Conservation (phyloP, 2,888 invertebrate species). For the Drosophila pegasa region DNA sequence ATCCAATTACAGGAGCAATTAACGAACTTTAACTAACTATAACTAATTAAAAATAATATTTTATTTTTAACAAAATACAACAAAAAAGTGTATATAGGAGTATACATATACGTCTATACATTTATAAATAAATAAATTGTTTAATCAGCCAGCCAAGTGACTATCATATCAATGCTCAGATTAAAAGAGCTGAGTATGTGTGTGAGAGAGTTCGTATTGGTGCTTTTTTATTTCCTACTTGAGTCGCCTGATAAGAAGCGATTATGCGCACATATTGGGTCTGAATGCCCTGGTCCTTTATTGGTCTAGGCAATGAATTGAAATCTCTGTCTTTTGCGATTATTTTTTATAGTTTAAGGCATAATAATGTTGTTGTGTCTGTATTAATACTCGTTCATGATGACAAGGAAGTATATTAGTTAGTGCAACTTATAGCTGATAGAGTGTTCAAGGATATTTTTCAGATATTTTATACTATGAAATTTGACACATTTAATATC, state of each 20-base stretch:
- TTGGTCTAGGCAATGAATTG: slow-evolving; percentile 31
- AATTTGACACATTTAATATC: too few relatives aligned
- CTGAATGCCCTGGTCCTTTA: slow-evolving; percentile 7
- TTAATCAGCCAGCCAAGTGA: slow-evolving; percentile 39
- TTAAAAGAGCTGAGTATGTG: slow-evolving; percentile 2
- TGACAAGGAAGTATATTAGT: not conserved
- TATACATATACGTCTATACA: slow-evolving; percentile 1
- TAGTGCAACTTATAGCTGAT: too few relatives aligned
- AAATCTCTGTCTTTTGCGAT: slow-evolving; percentile 29
- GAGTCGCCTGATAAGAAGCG: slow-evolving; percentile 42
- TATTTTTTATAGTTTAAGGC: slow-evolving; percentile 13
- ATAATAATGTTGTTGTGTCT: slow-evolving; percentile 3
- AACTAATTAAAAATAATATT: slow-evolving; percentile 81
- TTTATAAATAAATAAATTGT: slow-evolving; percentile 19
- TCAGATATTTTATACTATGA: too few relatives aligned
- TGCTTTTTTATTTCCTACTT: slow-evolving; percentile 30
- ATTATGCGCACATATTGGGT: not conserved
- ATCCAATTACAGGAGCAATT: slow-evolving; percentile 83
- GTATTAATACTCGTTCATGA: not conserved
- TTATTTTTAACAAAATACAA: slow-evolving; percentile 60
- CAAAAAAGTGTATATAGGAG: slow-evolving; percentile 7
- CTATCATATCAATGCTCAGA: slow-evolving; percentile 36
- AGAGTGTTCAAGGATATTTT: too few relatives aligned
- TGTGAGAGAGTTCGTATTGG: not conserved
- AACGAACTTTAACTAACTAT: slow-evolving; percentile 82